Conservation (phyloP, 2,113 vertebrate genomes). For the Sinocyclocheilus anophthalmus region DNA sequence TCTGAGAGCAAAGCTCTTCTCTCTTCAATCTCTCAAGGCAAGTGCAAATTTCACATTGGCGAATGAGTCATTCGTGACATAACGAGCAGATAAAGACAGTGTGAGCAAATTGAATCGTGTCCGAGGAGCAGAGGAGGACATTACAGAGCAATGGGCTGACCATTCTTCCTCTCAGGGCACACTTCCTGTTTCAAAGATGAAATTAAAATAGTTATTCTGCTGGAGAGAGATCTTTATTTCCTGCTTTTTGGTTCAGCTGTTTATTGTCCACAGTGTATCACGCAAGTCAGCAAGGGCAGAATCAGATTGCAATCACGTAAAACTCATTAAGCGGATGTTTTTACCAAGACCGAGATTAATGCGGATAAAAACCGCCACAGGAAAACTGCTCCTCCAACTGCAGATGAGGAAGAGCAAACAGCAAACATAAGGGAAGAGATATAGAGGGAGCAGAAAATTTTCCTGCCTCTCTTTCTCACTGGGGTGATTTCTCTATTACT, state of each 20-base stretch:
- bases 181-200: constrained; percentile 51
- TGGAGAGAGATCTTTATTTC: constrained; percentile 50
- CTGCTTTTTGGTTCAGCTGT: constrained; percentile 22
- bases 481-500: constrained; percentile 59
- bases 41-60: constrained; percentile 36
- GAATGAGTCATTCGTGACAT: constrained; percentile 46
- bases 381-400: constrained; percentile 30
- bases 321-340: constrained; percentile 50
- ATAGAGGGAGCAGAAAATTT: background rate
- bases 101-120: constrained; percentile 56
- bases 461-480: constrained; percentile 39
- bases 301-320: constrained; percentile 35
- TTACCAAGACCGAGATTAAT: constrained; percentile 49
- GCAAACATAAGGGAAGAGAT: constrained; percentile 35
- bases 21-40: background rate
- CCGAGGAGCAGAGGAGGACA: constrained; percentile 43
- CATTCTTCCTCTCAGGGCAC: constrained; percentile 43
- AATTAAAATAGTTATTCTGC: constrained; percentile 47
- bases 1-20: background rate
- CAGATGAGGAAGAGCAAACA: constrained; percentile 31
- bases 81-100: constrained; percentile 50
- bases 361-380: constrained; percentile 30
- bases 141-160: constrained; percentile 30
- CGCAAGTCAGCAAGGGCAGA: constrained; percentile 18
- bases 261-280: constrained; percentile 36